A percentile compares a stretch with the other conserved stretches of the same genome.
These are phyloP conservation scores for Puffinus mauretanicus DNA, from an alignment of 2,113 vertebrate species.

Conservation along the genomic window DNA sequence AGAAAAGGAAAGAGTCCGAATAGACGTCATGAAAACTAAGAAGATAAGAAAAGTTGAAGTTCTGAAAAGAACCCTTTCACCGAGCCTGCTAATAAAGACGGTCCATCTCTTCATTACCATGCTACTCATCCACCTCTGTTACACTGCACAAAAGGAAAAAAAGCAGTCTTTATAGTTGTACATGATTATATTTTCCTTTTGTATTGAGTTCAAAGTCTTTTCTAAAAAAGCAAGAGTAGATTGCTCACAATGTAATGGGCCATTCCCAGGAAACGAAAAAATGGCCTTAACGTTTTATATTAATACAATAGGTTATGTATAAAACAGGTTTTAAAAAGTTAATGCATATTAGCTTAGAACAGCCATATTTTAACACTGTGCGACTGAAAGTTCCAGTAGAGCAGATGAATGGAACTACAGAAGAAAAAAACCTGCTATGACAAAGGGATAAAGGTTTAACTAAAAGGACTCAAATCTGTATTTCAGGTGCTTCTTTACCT, in stretches of 20 bases:
- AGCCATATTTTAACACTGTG: conserved; percentile 74
- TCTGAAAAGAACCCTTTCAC: conserved; percentile 73
- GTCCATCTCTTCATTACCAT: conserved; percentile 75
- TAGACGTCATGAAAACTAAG: conserved; percentile 68
- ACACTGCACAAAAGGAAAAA: conserved; percentile 71
- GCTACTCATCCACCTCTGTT: conserved; percentile 71
- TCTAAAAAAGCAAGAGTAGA: conserved; percentile 72
- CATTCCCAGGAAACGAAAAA: conserved; percentile 73
- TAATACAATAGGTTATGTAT: conserved; percentile 77
- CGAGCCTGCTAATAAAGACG: conserved; percentile 65
- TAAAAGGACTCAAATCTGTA: conserved; percentile 70
- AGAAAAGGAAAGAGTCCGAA: conserved; percentile 67
- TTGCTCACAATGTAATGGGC: conserved; percentile 79
- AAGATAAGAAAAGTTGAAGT: conserved; percentile 75
- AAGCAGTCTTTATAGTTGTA: conserved; percentile 76
- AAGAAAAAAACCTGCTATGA: conserved; percentile 66
- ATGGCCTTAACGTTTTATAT: conserved; percentile 73
- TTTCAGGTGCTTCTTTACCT: conserved; percentile 73
- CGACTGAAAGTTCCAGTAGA: conserved; percentile 73
- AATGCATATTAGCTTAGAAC: conserved; percentile 77
- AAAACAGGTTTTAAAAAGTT: conserved; percentile 74
- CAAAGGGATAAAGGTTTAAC: conserved; percentile 75
- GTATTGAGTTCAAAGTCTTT: conserved; percentile 74
- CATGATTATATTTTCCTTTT: conserved; percentile 77
- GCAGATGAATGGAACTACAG: conserved; percentile 74